Percentiles rank a stretch among this genome's conserved stretches.
Conservation (phyloP, 2,113 vertebrate species). For the Plestiodon gilberti region DNA sequence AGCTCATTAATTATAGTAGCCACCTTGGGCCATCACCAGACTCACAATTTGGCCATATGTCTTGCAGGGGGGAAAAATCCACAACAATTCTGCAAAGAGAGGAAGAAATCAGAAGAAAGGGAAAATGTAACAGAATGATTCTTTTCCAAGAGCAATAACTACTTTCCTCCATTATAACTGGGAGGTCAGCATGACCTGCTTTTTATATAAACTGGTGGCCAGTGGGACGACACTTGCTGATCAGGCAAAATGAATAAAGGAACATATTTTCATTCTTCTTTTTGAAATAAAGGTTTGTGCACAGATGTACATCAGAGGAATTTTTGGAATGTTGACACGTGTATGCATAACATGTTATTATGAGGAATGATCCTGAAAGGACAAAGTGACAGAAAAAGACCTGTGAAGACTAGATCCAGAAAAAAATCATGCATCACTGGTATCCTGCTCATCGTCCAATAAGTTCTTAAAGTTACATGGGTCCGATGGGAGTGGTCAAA, state of each 20-base stretch:
- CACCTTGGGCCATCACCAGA: constrained; percentile 61
- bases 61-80: constrained; percentile 43
- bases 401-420: constrained; percentile 38
- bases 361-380: constrained; percentile 19
- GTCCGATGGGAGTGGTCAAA: background rate
- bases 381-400: constrained; percentile 12
- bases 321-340: constrained; percentile 36
- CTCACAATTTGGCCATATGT: constrained; percentile 62
- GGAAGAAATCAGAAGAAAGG: constrained; percentile 20
- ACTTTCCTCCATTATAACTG: constrained; percentile 42
- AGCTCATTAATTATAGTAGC: constrained; percentile 65
- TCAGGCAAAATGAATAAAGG: constrained; percentile 30
- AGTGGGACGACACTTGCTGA: constrained; percentile 14
- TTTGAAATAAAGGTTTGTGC: constrained; percentile 46
- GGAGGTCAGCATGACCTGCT: constrained; percentile 49
- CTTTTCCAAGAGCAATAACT: constrained; percentile 35
- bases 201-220: background rate
- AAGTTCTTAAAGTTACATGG: background rate
- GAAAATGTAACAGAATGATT: background rate
- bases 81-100: constrained; percentile 18
- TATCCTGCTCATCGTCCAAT: background rate
- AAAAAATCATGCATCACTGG: background rate
- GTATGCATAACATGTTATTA: constrained; percentile 52
- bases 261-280: constrained; percentile 38
- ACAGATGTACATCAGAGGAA: constrained; percentile 9